Conservation (phyloP, 2,797 vertebrate species). For the Spizella passerina region DNA sequence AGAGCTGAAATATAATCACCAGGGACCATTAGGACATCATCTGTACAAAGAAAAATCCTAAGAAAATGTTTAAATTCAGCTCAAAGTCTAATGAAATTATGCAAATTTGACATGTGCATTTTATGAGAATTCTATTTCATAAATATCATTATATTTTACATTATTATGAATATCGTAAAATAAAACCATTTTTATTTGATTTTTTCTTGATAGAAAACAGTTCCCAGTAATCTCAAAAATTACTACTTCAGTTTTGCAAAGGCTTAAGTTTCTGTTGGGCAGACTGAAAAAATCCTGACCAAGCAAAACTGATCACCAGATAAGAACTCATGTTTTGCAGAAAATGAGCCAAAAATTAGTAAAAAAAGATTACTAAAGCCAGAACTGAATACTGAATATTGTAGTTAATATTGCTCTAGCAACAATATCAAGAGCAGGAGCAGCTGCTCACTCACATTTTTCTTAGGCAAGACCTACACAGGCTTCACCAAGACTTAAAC, state of each 20-base stretch:
- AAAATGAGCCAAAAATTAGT: background rate
- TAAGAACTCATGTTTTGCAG: background rate
- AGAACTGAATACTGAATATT: background rate
- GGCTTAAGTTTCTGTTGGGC: background rate
- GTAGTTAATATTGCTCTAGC: background rate
- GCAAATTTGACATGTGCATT: background rate
- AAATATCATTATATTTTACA: background rate
- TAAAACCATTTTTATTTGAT: background rate
- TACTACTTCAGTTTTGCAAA: background rate
- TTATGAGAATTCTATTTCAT: background rate
- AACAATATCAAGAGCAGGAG: background rate
- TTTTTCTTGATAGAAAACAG: background rate
- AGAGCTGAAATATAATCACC: background rate
- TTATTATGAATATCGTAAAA: background rate
- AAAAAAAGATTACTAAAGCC: background rate
- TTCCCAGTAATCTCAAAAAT: background rate
- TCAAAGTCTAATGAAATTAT: background rate
- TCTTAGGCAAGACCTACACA: background rate
- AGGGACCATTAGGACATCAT: background rate
- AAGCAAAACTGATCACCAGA: background rate
- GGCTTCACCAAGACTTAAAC: background rate
- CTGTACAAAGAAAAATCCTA: background rate
- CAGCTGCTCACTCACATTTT: background rate
- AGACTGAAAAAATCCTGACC: background rate
- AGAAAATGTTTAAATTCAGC: background rate